A percentile compares a stretch with the other conserved stretches of the same genome.
Conservation (phyloP, 2,888 invertebrate genomes). For the Sphaerophoria taeniata region DNA sequence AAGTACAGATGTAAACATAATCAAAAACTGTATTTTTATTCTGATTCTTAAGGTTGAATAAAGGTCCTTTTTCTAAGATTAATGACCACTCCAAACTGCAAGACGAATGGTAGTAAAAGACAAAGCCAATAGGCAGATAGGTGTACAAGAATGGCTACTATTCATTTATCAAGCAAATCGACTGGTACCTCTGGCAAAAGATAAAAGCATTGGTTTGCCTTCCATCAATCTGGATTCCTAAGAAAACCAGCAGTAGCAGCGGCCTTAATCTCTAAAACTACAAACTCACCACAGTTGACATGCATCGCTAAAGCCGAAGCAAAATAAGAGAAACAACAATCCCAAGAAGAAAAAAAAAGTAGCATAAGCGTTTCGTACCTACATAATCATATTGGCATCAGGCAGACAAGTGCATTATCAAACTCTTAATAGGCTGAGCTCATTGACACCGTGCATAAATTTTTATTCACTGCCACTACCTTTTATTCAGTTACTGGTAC, state of each 20-base stretch:
- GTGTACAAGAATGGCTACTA: not conserved
- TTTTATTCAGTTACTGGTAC: slow-evolving; percentile 75
- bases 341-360: slow-evolving; percentile 16
- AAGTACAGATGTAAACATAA: too few relatives aligned
- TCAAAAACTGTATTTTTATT: too few relatives aligned
- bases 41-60: too few relatives aligned
- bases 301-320: slow-evolving; percentile 43
- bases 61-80: too few relatives aligned
- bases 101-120: too few relatives aligned
- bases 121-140: too few relatives aligned
- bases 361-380: slow-evolving; percentile 35
- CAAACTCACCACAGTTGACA: slow-evolving; percentile 67
- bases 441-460: slow-evolving; percentile 75
- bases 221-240: slow-evolving; percentile 35
- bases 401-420: slow-evolving; percentile 74
- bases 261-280: slow-evolving; percentile 68
- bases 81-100: too few relatives aligned
- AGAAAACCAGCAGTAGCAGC: slow-evolving; percentile 55
- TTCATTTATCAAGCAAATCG: slow-evolving; percentile 15
- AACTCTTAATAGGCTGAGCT: slow-evolving; percentile 74
- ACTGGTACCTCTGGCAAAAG: not conserved
- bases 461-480: slow-evolving; percentile 75
- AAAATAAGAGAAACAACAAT: slow-evolving; percentile 27
- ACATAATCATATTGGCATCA: slow-evolving; percentile 66
- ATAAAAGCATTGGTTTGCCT: slow-evolving; percentile 1